phyloP scores from a whole-genome alignment of 1,140 invertebrate genomes.

The Meteorus sp. region DNA sequence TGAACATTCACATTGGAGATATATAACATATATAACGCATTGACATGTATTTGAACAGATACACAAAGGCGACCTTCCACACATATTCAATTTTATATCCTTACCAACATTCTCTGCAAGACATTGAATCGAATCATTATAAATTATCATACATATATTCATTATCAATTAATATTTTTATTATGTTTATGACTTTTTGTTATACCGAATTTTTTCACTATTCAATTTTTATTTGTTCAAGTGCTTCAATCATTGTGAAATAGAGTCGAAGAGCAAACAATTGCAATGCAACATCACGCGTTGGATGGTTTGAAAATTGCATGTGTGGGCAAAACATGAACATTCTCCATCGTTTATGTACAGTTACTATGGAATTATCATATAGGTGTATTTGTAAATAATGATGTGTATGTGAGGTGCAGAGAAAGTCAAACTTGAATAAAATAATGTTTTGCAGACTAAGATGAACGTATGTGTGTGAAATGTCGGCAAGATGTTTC shows the following conservation, averaged over 20 bases:
- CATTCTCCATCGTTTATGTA: slow-evolving; percentile 22
- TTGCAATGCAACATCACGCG: not conserved
- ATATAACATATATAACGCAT: no score
- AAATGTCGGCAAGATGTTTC: not conserved
- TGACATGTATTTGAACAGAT: not conserved
- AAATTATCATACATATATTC: no score
- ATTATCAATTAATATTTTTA: no score
- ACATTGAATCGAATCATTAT: no score
- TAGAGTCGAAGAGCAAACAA: slow-evolving; percentile 16
- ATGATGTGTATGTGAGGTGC: not conserved
- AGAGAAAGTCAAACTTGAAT: slow-evolving; percentile 25
- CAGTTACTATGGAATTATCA: slow-evolving; percentile 12
- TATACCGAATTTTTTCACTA: no score
- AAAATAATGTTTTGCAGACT: no score
- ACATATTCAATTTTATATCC: no score
- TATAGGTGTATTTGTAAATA: not conserved
- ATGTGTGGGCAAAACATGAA: slow-evolving; percentile 16
- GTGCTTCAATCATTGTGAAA: not conserved
- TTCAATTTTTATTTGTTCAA: not conserved
- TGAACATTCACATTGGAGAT: not conserved
- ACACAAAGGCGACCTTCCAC: not conserved
- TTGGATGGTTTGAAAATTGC: slow-evolving; percentile 21
- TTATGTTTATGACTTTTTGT: no score
- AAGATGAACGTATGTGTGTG: slow-evolving; percentile 10
- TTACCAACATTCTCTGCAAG: no score